A percentile compares a stretch with the other conserved stretches of the same genome.
Evolutionary conservation across 1,140 invertebrate species (phyloP).

Genomic region (Eupristina koningsbergeri): DNA sequence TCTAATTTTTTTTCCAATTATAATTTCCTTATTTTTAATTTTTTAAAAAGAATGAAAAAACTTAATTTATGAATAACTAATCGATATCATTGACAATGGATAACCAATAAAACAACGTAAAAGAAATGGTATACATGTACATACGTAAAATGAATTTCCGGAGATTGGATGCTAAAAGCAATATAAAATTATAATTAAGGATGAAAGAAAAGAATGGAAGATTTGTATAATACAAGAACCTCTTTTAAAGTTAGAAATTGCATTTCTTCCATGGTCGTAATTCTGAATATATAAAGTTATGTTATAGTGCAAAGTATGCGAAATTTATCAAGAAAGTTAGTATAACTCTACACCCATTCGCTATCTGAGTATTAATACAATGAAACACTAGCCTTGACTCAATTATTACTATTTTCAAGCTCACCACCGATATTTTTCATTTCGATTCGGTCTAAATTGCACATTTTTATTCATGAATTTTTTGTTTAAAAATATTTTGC

Average conservation of each 20-base stretch:
- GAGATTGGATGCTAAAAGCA: neutral
- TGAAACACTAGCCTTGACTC: constrained; percentile 73
- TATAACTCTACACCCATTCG: constrained; percentile 63
- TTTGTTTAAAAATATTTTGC: no score
- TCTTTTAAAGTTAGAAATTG: constrained; percentile 74
- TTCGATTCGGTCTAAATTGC: no score
- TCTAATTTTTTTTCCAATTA: no score
- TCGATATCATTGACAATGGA: no score
- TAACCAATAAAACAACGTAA: no score
- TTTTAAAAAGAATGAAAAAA: no score
- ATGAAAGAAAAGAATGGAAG: neutral
- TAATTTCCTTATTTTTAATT: no score
- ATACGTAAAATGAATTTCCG: neutral
- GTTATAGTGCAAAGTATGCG: constrained; percentile 73
- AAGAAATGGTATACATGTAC: neutral
- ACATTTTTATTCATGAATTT: no score
- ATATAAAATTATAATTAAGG: constrained; percentile 17
- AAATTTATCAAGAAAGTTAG: constrained; percentile 74
- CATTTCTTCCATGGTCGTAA: constrained; percentile 73
- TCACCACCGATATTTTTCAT: no score
- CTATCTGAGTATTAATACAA: constrained; percentile 72
- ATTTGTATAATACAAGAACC: constrained; percentile 28
- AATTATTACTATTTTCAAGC: constrained; percentile 63
- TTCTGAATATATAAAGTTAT: constrained; percentile 74
- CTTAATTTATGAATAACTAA: no score